phyloP scores from a whole-genome alignment of 2,797 vertebrate genomes.

The Ceyx erithaca region DNA sequence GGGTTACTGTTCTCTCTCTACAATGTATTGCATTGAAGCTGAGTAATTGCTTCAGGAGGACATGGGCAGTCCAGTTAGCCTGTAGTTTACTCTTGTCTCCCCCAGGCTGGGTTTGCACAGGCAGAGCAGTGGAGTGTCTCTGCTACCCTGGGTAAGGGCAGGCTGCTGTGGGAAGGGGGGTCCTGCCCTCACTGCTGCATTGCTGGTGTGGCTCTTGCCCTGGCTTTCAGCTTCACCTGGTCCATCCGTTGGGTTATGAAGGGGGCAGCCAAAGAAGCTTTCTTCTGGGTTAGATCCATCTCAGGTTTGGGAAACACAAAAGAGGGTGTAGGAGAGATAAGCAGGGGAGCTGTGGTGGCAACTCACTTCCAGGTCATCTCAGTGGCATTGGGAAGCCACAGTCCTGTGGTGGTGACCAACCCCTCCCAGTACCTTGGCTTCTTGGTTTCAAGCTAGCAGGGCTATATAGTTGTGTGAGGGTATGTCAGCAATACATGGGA shows the following conservation, averaged over 20 bases:
- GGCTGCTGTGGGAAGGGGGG: background rate
- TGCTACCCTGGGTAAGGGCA: background rate
- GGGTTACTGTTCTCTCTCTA: background rate
- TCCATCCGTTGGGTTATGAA: background rate
- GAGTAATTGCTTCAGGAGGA: background rate
- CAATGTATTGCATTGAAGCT: background rate
- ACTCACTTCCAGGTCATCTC: accelerated
- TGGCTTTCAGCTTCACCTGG: background rate
- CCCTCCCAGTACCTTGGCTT: background rate
- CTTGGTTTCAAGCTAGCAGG: background rate
- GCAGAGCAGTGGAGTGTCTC: background rate
- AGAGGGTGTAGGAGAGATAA: background rate
- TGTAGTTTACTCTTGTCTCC: background rate
- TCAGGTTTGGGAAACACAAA: accelerated
- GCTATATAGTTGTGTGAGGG: too few relatives aligned
- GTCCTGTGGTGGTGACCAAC: background rate
- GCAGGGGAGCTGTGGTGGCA: accelerated
- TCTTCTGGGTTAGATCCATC: background rate
- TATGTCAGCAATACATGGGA: background rate
- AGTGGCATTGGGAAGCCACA: background rate
- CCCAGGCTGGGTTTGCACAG: background rate
- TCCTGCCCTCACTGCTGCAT: accelerated
- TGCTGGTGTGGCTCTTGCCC: background rate
- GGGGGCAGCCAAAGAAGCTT: background rate
- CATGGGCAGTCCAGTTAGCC: background rate